Base-by-base conservation (phyloP, 2,888 invertebrate species). In the Oscheius sp. region DNA sequence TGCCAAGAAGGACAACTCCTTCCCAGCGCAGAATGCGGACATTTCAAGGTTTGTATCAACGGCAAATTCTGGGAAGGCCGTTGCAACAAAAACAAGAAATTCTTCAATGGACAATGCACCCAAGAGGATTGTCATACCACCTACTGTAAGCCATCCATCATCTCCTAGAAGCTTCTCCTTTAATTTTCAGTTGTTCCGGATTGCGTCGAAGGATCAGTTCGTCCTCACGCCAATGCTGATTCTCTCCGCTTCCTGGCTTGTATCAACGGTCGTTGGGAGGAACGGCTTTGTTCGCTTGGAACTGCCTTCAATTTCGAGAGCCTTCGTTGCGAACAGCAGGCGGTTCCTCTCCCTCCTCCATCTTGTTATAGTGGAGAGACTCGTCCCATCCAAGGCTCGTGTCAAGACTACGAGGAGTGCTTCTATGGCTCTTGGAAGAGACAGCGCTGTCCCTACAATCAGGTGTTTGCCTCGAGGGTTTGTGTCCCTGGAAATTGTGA, bases 391-490 rank as follows among this genome's bases (percentile, higher is more conserved):
- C n/a, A 25, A n/a, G 46, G 29, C 31, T 48, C 25, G 3, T 48
- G 48, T 31, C 61, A 61, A 3, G 39, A 33, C 2, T 68, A 61
- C n/a, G 61, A 68, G 48, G 68, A 61, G 33, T 70, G 70, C 23
- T 15, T 57, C 6, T 46, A 65, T 27, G 65, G 61, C n/a, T 25
- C n/a, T n/a, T 70, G 70, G 70, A 45, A 31, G 20, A 20, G 20
- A 6, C 23, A 50, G 29, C 45, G 63, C 33, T 73, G 73, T 53
- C 55, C 68, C 17, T 65, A 69, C n/a, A 71, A 71, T 2, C 33
- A 50, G 39, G 42, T 27, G 23, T 73, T 70, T 65, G 17, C 33
- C 15, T 57, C 66, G 33, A 63, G 70, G 12, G 25, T 31, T 27
- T 73, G 73, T 66, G 65, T 63, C 10, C 63, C 53, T 1, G 67